Conservation (phyloP, 1,140 invertebrate species). For the Apis mellifera region Amel_HAv3.1 CM009931.2:27041001-27041500, state of each 20-base stretch:
- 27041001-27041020: conserved; percentile 63
- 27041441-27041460: conserved; percentile 64
- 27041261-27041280: no score
- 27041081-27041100: neutral
- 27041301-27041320: conserved; percentile 62
- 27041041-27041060: neutral
- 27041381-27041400: conserved; percentile 73
- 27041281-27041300: conserved; percentile 38
- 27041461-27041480: conserved; percentile 40
- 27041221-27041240: no score
- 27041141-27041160: no score
- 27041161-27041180: no score
- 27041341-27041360: conserved; percentile 72
- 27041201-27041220: no score
- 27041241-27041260: neutral
- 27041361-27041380: conserved; percentile 73
- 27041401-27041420: conserved; percentile 78
- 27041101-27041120: no score
- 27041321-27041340: conserved; percentile 56
- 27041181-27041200: no score
- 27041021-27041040: conserved; percentile 41
- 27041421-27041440: conserved; percentile 69
- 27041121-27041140: no score
- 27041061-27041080: conserved; percentile 22
- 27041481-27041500: conserved; percentile 37